These are phyloP conservation scores for Hipposideros larvatus DNA, from an alignment of 2,797 vertebrate genomes.

Conservation along the genomic window DNA sequence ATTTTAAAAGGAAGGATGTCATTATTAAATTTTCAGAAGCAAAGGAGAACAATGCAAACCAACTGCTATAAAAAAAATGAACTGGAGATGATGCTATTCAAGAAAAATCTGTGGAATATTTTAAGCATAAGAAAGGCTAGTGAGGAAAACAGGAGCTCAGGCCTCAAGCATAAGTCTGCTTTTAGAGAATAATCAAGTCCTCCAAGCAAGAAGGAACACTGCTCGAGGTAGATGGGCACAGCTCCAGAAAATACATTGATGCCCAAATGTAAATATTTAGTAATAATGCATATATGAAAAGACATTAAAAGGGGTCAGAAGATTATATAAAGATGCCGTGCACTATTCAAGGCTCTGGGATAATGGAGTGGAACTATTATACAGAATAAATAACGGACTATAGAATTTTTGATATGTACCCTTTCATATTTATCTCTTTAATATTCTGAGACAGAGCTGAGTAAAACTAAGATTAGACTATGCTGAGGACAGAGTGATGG, in stretches of 20 bases:
- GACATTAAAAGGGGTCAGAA: not conserved
- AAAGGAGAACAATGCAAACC: conserved; percentile 66
- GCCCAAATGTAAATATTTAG: conserved; percentile 12
- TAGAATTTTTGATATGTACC: not conserved
- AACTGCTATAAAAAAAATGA: conserved; percentile 34
- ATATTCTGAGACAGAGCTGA: conserved; percentile 49
- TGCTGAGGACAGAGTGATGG: conserved; percentile 39
- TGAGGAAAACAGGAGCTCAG: conserved; percentile 45
- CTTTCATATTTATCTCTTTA: conserved; percentile 59
- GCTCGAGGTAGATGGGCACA: not conserved
- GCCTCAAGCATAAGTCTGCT: not conserved
- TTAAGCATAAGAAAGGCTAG: conserved; percentile 56
- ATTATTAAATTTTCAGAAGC: conserved; percentile 64
- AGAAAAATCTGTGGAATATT: conserved; percentile 63
- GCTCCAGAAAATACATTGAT: conserved; percentile 52
- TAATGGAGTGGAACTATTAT: not conserved
- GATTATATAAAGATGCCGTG: not conserved
- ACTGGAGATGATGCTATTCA: conserved; percentile 59
- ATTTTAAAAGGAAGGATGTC: conserved; percentile 71
- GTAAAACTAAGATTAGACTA: conserved; percentile 32
- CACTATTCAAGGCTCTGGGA: not conserved
- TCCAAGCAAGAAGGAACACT: conserved; percentile 38
- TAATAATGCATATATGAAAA: not conserved
- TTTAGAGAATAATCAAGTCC: conserved; percentile 23
- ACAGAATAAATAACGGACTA: conserved; percentile 50